Percentiles rank a stretch among this genome's conserved stretches.
phyloP scores from a whole-genome alignment of 2,888 invertebrate genomes.

The Osedax frankpressi region DNA sequence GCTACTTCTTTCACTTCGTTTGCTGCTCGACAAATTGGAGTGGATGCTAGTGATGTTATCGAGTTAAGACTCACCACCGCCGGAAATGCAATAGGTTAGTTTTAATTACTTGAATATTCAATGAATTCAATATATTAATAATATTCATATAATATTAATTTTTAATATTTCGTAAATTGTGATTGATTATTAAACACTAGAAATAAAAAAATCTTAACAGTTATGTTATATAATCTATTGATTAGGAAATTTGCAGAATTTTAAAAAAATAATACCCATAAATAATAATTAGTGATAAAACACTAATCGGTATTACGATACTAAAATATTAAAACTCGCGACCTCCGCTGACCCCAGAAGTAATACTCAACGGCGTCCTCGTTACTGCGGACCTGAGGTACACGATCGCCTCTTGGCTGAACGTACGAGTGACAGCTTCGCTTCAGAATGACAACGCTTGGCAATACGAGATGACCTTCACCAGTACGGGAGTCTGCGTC shows the following conservation, averaged over 20 bases:
- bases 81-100: constrained; percentile 4
- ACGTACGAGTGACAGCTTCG: constrained; percentile 1
- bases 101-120: background rate
- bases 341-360: too few species aligned
- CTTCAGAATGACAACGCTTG: background rate
- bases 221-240: too few species aligned
- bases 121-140: too few species aligned
- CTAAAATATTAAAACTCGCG: too few species aligned
- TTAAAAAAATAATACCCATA: too few species aligned
- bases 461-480: constrained; percentile 11
- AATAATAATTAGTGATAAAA: too few species aligned
- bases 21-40: background rate
- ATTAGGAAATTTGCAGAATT: too few species aligned
- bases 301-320: too few species aligned
- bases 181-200: too few species aligned
- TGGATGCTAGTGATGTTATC: background rate
- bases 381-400: background rate
- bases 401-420: background rate
- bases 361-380: background rate
- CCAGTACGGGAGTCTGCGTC: background rate
- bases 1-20: constrained; percentile 8
- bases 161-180: too few species aligned
- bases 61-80: background rate
- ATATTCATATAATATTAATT: too few species aligned
- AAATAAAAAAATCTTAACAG: too few species aligned